Conservation (phyloP, 1,140 invertebrate species). For the Carcinoscorpius rotundicauda region DNA sequence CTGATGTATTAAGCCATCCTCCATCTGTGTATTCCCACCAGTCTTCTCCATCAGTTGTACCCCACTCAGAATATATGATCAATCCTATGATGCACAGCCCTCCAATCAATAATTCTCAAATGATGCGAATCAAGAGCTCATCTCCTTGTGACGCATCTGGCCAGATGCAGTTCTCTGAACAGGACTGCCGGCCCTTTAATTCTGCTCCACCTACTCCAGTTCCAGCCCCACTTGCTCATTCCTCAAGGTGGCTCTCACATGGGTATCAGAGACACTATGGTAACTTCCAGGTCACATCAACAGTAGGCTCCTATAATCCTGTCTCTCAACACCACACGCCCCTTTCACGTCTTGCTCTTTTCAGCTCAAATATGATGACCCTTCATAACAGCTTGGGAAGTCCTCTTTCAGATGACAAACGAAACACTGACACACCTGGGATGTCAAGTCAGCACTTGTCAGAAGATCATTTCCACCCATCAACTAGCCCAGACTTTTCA, state of each 20-base stretch:
- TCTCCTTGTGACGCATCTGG: neutral
- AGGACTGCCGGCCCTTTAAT: constrained; percentile 17
- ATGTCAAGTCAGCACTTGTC: constrained; percentile 12
- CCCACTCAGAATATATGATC: no score
- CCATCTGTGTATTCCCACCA: no score
- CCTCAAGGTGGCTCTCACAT: constrained; percentile 18
- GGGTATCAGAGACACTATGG: constrained; percentile 17
- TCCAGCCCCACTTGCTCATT: constrained; percentile 13
- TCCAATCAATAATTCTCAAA: constrained; percentile 2
- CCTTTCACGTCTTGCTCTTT: constrained; percentile 17
- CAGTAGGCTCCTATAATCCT: constrained; percentile 13
- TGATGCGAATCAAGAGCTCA: neutral
- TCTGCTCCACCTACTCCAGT: constrained; percentile 20
- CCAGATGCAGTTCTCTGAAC: constrained; percentile 8
- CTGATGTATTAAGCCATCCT: no score
- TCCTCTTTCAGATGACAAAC: constrained; percentile 6
- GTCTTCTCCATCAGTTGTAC: no score
- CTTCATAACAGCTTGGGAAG: constrained; percentile 12
- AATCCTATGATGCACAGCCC: constrained; percentile 6
- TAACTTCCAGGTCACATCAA: constrained; percentile 15
- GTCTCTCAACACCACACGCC: constrained; percentile 16
- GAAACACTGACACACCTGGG: neutral
- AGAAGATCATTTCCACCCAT: constrained; percentile 19
- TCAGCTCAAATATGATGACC: constrained; percentile 14
- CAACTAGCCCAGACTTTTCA: constrained; percentile 20